Evolutionary conservation across 2,797 vertebrate species (phyloP), one percentile per base, ranked within the genome.

Genomic region (Pelodytes ibericus): DNA sequence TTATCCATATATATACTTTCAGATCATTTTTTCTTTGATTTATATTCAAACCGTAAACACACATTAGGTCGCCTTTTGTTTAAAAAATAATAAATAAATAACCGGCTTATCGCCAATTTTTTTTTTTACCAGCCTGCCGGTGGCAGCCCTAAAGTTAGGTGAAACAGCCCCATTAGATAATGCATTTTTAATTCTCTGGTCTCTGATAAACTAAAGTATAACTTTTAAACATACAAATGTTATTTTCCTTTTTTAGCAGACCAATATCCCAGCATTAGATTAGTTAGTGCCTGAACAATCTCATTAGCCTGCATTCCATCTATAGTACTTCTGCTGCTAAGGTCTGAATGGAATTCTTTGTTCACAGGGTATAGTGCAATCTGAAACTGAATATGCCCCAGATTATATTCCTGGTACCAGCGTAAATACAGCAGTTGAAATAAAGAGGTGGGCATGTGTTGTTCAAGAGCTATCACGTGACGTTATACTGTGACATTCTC

Each of bases 381-480:
- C 24, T 49, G 63, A 66, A 47, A 68, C 65, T 24, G 7, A 13
- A 51, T 49, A 16, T 56, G 49, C 9, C 27, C 56, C 60, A 15
- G 31, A 73, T 56, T 41, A 16, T 36, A 49, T 53, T 62, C 29
- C 25, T 49, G 26, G 20, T 51, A 61, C 5, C n/a, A 24, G 15
- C 7, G 27, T 36, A 39, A 27, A 30, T 4, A 31, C 3, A 26
- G 29, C 29, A 60, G 16, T 27, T 44, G 13, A 57, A 31, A 66
- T 59, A 58, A 27, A 49, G 10, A 64, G 9, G 16, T 22, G 18
- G 9, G 0, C 9, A 15, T 33, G 11, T n/a, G 16, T 31, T 41
- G 24, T 62, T 64, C 10, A 60, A 7, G 41, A 59, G 36, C 22
- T 15, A 3, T 62, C 33, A 24, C 31, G 33, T 51, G 16, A 22